Evolutionary conservation across 2,113 vertebrate species (phyloP).

Genomic region (Eulemur macaco): DNA sequence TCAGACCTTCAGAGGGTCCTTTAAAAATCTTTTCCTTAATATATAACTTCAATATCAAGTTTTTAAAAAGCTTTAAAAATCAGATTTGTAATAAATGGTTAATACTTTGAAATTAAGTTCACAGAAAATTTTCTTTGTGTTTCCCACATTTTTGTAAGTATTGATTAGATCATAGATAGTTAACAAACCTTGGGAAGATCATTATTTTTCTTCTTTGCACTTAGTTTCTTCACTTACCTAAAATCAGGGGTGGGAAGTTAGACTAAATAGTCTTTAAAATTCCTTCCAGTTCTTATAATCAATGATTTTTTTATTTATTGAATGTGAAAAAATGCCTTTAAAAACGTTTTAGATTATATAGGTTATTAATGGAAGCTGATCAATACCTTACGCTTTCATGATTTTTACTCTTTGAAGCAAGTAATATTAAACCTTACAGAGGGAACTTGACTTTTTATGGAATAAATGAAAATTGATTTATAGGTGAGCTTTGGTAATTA

Average conservation of each 20-base stretch:
- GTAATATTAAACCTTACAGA: neutral
- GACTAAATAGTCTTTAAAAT: neutral
- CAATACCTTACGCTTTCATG: neutral
- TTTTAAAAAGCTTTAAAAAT: neutral
- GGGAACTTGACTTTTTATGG: neutral
- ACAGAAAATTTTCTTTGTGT: neutral
- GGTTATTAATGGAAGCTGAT: neutral
- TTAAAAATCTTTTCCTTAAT: neutral
- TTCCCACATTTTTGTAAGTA: neutral
- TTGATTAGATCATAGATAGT: neutral
- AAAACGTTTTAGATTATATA: neutral
- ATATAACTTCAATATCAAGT: neutral
- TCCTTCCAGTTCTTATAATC: neutral
- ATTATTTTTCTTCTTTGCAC: neutral
- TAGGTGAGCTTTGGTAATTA: neutral
- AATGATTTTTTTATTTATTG: neutral
- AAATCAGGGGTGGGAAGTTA: neutral
- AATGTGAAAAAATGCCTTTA: neutral
- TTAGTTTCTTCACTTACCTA: neutral
- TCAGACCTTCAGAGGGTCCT: neutral
- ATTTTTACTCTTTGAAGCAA: neutral
- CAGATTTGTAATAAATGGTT: neutral
- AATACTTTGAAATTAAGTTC: conserved; percentile 1
- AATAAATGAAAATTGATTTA: conserved; percentile 40
- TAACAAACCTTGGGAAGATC: neutral